Evolutionary conservation across 1,140 invertebrate species (phyloP).

Genomic region (Subanguina moxae): DNA sequence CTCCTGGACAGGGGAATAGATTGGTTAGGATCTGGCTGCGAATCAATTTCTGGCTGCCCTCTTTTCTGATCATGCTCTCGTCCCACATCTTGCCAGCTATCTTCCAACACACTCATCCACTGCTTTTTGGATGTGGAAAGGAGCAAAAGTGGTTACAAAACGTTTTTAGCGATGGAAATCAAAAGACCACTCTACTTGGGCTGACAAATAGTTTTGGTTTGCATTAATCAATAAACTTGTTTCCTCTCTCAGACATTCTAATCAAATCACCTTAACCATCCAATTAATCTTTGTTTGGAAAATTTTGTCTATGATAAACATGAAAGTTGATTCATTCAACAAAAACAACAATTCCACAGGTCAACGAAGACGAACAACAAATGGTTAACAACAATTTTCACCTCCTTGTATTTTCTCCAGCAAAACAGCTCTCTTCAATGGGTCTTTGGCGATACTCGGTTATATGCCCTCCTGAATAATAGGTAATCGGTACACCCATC

Average conservation of each 20-base stretch:
- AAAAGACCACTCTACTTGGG: not conserved
- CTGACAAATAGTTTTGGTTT: not conserved
- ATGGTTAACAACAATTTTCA: no score
- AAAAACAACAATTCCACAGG: no score
- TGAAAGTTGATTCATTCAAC: no score
- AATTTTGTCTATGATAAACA: no score
- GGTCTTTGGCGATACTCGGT: no score
- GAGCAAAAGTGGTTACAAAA: not conserved
- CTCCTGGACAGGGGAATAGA: not conserved
- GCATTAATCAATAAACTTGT: constrained; percentile 4
- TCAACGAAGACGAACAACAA: no score
- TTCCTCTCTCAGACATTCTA: not conserved
- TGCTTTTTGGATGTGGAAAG: not conserved
- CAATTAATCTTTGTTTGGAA: not conserved
- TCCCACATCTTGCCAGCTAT: not conserved
- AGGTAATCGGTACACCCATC: no score
- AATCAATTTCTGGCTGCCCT: not conserved
- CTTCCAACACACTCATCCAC: not conserved
- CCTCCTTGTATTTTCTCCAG: no score
- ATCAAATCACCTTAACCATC: constrained; percentile 2
- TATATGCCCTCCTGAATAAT: no score
- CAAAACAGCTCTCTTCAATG: no score
- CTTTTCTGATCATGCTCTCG: not conserved
- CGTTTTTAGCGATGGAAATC: not conserved
- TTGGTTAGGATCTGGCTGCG: no score